These are phyloP conservation scores for Drosophila santomea DNA, from an alignment of 1,140 invertebrate species.

Conservation along the genomic window DNA sequence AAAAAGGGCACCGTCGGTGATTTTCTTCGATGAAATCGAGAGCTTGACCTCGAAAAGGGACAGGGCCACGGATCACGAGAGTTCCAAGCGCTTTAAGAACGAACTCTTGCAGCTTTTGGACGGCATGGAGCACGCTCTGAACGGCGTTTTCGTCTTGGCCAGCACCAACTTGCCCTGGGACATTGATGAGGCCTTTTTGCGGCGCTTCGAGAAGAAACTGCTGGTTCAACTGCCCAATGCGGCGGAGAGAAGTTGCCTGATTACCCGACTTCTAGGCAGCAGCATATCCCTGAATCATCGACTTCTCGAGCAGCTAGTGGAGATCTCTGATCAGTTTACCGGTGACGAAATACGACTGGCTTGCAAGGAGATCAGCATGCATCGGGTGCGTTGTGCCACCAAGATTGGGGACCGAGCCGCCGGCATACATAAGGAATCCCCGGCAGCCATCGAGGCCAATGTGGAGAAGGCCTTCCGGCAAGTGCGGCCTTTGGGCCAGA, in stretches of 20 bases:
- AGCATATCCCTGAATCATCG: conserved; percentile 75
- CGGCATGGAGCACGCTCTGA: conserved; percentile 87
- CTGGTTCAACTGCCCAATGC: conserved; percentile 91
- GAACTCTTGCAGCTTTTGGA: conserved; percentile 97
- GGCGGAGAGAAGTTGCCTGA: conserved; percentile 88
- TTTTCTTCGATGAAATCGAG: conserved; percentile 99
- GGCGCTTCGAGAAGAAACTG: conserved; percentile 95
- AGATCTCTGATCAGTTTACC: conserved; percentile 89
- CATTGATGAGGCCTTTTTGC: conserved; percentile 93
- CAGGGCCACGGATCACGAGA: conserved; percentile 93
- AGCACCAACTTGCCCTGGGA: conserved; percentile 97
- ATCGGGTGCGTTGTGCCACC: conserved; percentile 84
- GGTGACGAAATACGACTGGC: conserved; percentile 95
- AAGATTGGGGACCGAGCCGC: not conserved
- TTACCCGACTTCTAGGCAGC: conserved; percentile 86
- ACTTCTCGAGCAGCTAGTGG: conserved; percentile 87
- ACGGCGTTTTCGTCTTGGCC: conserved; percentile 92
- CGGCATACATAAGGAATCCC: conserved; percentile 15
- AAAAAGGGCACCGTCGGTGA: conserved; percentile 95
- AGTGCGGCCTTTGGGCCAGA: conserved; percentile 67
- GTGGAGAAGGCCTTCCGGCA: conserved; percentile 68
- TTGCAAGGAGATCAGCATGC: conserved; percentile 94
- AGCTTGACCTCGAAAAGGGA: conserved; percentile 91
- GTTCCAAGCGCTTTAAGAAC: conserved; percentile 95
- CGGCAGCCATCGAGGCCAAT: conserved; percentile 27